These are phyloP conservation scores for Eilema griseolum DNA, from an alignment of 2,888 invertebrate genomes.

Conservation along the genomic window DNA sequence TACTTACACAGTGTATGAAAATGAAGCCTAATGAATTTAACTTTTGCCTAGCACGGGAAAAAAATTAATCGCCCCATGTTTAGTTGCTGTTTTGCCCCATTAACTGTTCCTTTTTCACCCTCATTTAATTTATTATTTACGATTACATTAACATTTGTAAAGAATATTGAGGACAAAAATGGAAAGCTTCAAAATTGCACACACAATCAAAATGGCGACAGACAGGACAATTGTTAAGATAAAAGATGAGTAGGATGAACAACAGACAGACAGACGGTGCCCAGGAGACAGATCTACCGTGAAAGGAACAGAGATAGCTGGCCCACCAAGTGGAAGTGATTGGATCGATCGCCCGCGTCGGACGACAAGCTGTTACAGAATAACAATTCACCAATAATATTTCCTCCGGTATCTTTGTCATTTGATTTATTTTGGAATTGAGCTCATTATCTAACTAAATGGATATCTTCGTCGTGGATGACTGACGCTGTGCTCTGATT, in stretches of 20 bases:
- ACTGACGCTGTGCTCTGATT: no score
- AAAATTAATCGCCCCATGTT: background rate
- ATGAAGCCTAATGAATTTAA: no score
- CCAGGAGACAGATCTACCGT: background rate
- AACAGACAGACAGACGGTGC: background rate
- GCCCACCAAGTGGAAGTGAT: background rate
- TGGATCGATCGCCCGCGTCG: background rate
- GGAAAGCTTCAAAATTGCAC: background rate
- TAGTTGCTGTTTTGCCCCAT: background rate
- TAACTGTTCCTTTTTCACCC: background rate
- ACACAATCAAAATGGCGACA: background rate
- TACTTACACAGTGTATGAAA: no score
- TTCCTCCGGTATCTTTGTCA: background rate
- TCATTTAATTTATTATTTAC: background rate
- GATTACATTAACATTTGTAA: background rate
- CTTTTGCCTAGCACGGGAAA: background rate
- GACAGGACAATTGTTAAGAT: background rate
- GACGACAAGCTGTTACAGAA: background rate
- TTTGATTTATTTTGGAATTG: background rate
- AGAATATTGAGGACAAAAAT: background rate
- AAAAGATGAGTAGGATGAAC: background rate
- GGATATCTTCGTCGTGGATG: no score
- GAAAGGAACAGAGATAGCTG: background rate
- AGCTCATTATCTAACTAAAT: no score
- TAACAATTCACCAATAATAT: background rate